A percentile compares a stretch with the other conserved stretches of the same genome.
These are phyloP conservation scores for Scrobipalpa atriplicella DNA, from an alignment of 2,888 invertebrate genomes.

Conservation along the genomic window DNA sequence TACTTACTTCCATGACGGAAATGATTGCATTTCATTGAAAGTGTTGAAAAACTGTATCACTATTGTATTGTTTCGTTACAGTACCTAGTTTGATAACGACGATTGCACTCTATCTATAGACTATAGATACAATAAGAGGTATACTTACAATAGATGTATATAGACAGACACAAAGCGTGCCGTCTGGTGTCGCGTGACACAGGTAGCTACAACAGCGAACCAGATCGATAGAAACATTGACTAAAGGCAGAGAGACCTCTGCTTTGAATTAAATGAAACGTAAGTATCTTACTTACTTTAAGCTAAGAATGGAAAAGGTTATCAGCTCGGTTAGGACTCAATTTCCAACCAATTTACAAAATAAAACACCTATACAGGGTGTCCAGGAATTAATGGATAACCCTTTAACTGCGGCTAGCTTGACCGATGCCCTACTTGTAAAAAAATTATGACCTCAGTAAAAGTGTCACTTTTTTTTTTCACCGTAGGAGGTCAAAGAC, in stretches of 20 bases:
- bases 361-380: not conserved
- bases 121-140: not conserved
- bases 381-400: no score
- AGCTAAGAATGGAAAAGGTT: not conserved
- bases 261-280: not conserved
- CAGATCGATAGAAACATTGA: constrained; percentile 24
- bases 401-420: no score
- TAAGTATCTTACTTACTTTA: not conserved
- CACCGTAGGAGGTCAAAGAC: no score
- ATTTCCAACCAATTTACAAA: not conserved
- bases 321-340: not conserved
- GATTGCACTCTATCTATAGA: not conserved
- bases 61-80: no score
- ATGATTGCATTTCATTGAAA: no score
- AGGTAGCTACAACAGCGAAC: constrained; percentile 10
- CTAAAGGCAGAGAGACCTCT: not conserved
- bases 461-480: no score
- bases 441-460: no score
- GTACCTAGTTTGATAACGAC: no score
- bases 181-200: constrained; percentile 22
- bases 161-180: not conserved
- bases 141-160: not conserved
- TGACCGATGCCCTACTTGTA: no score
- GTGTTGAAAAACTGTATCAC: no score
- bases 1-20: no score